Evolutionary conservation across 1,140 invertebrate species (phyloP).

Genomic region (Penaeus indicus): DNA sequence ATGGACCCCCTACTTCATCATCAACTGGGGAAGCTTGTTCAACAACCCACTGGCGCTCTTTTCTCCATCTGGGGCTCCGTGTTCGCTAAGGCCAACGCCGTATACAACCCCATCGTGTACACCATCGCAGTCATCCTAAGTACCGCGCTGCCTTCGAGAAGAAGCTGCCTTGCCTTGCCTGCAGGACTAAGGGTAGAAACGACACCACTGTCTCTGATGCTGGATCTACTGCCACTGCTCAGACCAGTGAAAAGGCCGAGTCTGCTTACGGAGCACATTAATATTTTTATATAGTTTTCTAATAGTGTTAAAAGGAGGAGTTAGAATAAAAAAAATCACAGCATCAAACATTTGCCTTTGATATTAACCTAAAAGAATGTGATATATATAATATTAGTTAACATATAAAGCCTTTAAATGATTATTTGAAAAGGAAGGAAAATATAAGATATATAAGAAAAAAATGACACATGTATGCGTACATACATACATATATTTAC

Average conservation of each 20-base stretch:
- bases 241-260: not conserved
- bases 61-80: not conserved
- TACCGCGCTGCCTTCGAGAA: not conserved
- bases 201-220: not conserved
- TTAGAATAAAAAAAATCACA: not conserved
- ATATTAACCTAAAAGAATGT: too few species aligned
- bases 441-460: too few species aligned
- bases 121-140: slow-evolving; percentile 20
- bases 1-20: slow-evolving; percentile 3
- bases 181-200: not conserved
- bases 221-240: not conserved
- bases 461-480: too few species aligned
- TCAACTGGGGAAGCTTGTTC: not conserved
- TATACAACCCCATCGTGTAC: slow-evolving; percentile 30
- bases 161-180: slow-evolving; percentile 2
- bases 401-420: too few species aligned
- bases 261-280: not conserved
- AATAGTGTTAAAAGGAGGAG: not conserved
- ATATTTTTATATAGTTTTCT: not conserved
- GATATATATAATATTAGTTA: too few species aligned
- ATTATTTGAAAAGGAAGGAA: too few species aligned
- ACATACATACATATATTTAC: too few species aligned
- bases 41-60: not conserved
- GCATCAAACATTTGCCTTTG: too few species aligned
- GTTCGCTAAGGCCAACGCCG: slow-evolving; percentile 30